A percentile compares a stretch with the other conserved stretches of the same genome.
Evolutionary conservation across 1,140 invertebrate species (phyloP).

Genomic region (Lasioglossum baleicum): DNA sequence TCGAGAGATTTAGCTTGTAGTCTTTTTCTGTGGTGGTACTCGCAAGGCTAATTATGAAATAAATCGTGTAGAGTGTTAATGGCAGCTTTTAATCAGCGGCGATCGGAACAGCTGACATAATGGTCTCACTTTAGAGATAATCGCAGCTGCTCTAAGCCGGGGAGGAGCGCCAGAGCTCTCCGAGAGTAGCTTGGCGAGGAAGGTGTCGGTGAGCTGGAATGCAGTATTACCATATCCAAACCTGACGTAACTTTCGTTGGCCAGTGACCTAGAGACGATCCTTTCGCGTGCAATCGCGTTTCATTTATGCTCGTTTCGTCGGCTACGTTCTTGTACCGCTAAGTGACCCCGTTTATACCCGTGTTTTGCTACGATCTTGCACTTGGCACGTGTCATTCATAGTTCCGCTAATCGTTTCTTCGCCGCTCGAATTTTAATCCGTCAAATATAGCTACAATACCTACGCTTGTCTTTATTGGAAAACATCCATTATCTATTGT

Average conservation of each 20-base stretch:
- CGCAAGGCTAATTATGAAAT: too few species aligned
- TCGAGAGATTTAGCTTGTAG: too few species aligned
- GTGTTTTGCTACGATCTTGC: neutral
- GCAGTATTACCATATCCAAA: constrained; percentile 73
- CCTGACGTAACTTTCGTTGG: constrained; percentile 72
- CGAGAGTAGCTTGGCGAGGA: constrained; percentile 42
- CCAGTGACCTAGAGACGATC: constrained; percentile 72
- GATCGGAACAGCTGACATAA: constrained; percentile 48
- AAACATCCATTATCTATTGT: too few species aligned
- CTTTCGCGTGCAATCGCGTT: constrained; percentile 62
- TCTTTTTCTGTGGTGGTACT: too few species aligned
- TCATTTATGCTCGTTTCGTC: constrained; percentile 43
- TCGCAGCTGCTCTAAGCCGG: constrained; percentile 52
- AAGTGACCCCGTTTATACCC: neutral
- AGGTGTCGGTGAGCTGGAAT: constrained; percentile 68
- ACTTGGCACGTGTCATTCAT: neutral
- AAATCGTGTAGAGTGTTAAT: too few species aligned
- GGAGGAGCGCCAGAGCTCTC: constrained; percentile 26
- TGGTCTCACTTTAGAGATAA: constrained; percentile 54
- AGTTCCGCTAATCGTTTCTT: too few species aligned
- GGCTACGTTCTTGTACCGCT: neutral
- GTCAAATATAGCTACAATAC: too few species aligned
- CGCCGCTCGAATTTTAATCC: too few species aligned
- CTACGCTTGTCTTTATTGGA: too few species aligned
- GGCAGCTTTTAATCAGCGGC: constrained; percentile 54